phyloP scores from a whole-genome alignment of 2,888 invertebrate species.

The Neoaliturus tenellus region DNA sequence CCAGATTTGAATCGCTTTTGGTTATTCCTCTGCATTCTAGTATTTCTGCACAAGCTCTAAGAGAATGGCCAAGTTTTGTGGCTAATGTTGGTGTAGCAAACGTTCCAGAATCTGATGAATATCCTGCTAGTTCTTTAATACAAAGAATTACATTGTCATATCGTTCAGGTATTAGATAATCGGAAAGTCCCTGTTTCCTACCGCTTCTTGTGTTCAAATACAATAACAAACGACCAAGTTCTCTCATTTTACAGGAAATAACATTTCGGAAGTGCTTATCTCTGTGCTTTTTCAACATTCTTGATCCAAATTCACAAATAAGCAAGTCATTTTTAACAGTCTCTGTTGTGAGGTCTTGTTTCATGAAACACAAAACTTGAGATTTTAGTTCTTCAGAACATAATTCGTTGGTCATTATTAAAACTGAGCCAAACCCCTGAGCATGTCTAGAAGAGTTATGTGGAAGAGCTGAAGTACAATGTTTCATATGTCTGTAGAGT shows the following conservation, averaged over 20 bases:
- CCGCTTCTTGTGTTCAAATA: background rate
- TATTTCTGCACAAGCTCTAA: background rate
- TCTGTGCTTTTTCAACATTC: background rate
- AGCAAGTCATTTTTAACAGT: background rate
- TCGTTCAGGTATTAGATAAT: background rate
- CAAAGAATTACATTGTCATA: background rate
- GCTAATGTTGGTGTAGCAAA: background rate
- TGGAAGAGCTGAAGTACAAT: background rate
- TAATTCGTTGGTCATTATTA: background rate
- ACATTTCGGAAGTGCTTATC: background rate
- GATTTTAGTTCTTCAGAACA: background rate
- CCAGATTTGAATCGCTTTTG: too few species aligned
- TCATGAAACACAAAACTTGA: background rate
- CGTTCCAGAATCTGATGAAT: background rate
- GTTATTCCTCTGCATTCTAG: background rate
- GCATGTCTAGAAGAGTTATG: background rate
- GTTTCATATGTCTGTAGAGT: background rate
- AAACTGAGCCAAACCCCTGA: background rate
- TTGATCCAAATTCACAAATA: background rate
- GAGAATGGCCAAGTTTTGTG: background rate
- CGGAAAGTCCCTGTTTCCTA: background rate
- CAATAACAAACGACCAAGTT: background rate
- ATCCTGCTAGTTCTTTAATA: background rate
- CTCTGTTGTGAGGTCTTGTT: background rate
- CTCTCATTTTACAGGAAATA: background rate